Evolutionary conservation across 2,888 invertebrate species (phyloP).

Genomic region (Patella caerulea): DNA sequence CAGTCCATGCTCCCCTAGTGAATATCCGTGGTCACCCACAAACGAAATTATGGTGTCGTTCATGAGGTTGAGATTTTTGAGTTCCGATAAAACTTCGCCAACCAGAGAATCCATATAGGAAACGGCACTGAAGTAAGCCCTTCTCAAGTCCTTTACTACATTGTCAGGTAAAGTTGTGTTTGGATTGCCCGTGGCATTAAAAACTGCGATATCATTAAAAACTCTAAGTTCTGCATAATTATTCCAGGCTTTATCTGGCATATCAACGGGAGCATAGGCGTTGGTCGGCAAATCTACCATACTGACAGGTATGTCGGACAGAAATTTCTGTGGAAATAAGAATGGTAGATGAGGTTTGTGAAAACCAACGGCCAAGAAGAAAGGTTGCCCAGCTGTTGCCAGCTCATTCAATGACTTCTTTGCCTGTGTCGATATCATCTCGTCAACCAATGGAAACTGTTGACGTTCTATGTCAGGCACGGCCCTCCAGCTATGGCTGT

Average conservation of each 20-base stretch:
- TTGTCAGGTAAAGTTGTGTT: slow-evolving; percentile 34
- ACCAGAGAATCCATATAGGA: slow-evolving; percentile 42
- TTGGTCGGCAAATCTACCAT: slow-evolving; percentile 24
- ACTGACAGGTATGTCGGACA: slow-evolving; percentile 33
- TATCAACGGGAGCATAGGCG: slow-evolving; percentile 11
- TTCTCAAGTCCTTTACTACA: slow-evolving; percentile 31
- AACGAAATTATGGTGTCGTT: slow-evolving; percentile 46
- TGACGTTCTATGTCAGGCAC: slow-evolving; percentile 25
- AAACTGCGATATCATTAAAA: slow-evolving; percentile 29
- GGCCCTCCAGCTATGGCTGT: background rate
- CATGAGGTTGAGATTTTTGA: slow-evolving; percentile 36
- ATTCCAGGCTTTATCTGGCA: slow-evolving; percentile 20
- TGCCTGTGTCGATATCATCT: slow-evolving; percentile 30
- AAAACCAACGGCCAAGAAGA: slow-evolving; percentile 48
- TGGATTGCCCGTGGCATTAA: slow-evolving; percentile 19
- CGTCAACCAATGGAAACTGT: slow-evolving; percentile 34
- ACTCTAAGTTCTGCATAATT: slow-evolving; percentile 8
- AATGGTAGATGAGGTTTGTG: slow-evolving; percentile 47
- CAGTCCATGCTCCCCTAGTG: slow-evolving; percentile 44
- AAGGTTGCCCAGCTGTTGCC: slow-evolving; percentile 31
- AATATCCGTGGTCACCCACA: slow-evolving; percentile 46
- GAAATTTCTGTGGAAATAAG: slow-evolving; percentile 37
- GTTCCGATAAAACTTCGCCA: slow-evolving; percentile 39
- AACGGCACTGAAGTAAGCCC: slow-evolving; percentile 43
- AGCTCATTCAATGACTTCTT: slow-evolving; percentile 23